Conservation (phyloP, 2,888 invertebrate genomes). For the Malacosoma neustria region DNA sequence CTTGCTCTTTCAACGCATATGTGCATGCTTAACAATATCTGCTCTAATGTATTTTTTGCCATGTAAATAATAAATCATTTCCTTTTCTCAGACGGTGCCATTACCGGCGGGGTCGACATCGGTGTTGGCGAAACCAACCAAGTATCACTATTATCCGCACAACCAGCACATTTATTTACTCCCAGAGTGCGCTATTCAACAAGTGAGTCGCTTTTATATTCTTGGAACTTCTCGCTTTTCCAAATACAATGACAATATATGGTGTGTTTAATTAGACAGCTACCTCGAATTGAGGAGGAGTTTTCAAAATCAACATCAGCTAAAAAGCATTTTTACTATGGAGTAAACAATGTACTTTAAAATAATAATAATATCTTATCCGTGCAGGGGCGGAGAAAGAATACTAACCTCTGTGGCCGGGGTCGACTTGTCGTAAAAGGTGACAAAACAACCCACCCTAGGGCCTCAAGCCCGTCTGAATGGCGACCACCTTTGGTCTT, state of each 20-base stretch:
- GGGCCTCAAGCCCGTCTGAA: too few species aligned
- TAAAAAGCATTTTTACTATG: too few species aligned
- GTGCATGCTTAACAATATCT: conserved; percentile 27
- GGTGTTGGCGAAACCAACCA: conserved; percentile 88
- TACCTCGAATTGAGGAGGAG: not conserved
- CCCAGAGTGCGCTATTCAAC: conserved; percentile 95
- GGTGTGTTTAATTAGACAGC: not conserved
- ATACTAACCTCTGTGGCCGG: too few species aligned
- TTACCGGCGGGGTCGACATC: conserved; percentile 80
- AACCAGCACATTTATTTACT: conserved; percentile 94
- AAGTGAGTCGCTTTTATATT: conserved; percentile 63
- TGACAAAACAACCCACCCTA: too few species aligned
- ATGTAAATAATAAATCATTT: conserved; percentile 20
- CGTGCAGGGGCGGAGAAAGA: too few species aligned
- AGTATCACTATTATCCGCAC: conserved; percentile 95
- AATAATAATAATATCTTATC: too few species aligned
- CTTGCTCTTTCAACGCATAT: conserved; percentile 38
- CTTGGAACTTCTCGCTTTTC: conserved; percentile 16
- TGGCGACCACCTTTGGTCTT: too few species aligned
- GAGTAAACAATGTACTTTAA: too few species aligned
- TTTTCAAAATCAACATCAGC: not conserved
- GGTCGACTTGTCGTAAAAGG: too few species aligned
- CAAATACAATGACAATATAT: conserved; percentile 12
- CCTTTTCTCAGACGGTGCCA: conserved; percentile 78
- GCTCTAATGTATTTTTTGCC: conserved; percentile 20